Base-by-base conservation (phyloP, 2,113 vertebrate species). In the Menura novaehollandiae region DNA sequence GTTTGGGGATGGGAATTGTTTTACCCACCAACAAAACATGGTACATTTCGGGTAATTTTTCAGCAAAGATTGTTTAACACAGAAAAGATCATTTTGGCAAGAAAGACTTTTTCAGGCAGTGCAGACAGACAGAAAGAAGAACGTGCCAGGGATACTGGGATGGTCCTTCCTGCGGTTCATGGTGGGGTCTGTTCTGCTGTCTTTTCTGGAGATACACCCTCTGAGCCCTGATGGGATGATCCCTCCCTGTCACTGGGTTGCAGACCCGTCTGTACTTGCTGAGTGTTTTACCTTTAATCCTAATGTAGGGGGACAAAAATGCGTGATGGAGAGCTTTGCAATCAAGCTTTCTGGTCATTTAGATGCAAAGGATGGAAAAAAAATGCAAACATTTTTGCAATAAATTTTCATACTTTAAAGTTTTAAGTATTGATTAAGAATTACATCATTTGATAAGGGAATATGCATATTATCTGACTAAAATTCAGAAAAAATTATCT, bases 311-410 rank as follows among this genome's bases (percentile, higher is more conserved):
- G 51, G 16, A 13, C 1, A 7, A 63, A 73, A 55, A 59, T 17
- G 2, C 4, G 13, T 3, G 26, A 74, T 4, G 7, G 10, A 67
- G 30, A 91, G 28, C 26, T 75, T 71, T 74, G 33, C 69, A 55
- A 32, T 7, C 32, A 49, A 27, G 10, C 77, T 86, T 84, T 77
- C 37, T 69, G 20, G 3, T 39, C 1, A 3, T 62, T 76, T 83
- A 62, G 6, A 27, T 69, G 32, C 24, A 64, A 51, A 80, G 24
- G 3, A 35, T 16, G 5, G 22, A 10, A 74, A 56, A 28, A 88
- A 94, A 59, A 59, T 9, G 17, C 4, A 11, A 13, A 43, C 79
- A 62, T 51, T 1, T 1, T 2, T 1, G 13, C 1, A 3, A 33
- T 8, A 62, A 49, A 55, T 9, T 24, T 39, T 1, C 1, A 20